A percentile compares a stretch with the other conserved stretches of the same genome.
Evolutionary conservation across 2,797 vertebrate species (phyloP).

Genomic region (Ctenopoma multispine): DNA sequence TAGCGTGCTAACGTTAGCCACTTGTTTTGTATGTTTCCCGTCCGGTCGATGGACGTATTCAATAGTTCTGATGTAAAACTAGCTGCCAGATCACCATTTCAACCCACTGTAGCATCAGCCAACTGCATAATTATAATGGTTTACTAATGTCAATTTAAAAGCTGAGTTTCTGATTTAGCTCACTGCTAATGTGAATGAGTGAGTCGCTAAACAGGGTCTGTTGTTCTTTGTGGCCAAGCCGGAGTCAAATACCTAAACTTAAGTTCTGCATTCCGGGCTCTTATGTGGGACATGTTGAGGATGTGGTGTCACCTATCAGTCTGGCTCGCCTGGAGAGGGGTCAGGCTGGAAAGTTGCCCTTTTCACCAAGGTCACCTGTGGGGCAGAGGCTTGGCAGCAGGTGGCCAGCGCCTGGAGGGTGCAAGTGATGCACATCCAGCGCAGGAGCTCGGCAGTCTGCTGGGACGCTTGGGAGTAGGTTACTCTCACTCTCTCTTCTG

Average conservation of each 20-base stretch:
- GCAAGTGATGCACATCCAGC: slow-evolving; percentile 54
- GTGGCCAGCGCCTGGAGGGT: slow-evolving; percentile 65
- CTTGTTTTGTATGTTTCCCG: slow-evolving; percentile 66
- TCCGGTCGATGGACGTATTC: slow-evolving; percentile 32
- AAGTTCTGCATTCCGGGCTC: slow-evolving; percentile 19
- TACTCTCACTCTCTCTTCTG: background rate
- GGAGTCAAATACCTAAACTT: slow-evolving; percentile 34
- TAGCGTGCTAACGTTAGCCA: slow-evolving; percentile 66
- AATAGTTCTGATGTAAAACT: background rate
- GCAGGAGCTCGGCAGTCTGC: slow-evolving; percentile 17
- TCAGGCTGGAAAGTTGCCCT: slow-evolving; percentile 45
- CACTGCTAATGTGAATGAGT: slow-evolving; percentile 23
- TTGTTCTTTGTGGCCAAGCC: slow-evolving; percentile 55
- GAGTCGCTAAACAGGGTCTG: slow-evolving; percentile 34
- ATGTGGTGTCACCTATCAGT: slow-evolving; percentile 12
- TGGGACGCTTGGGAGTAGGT: slow-evolving; percentile 17
- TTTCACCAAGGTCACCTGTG: slow-evolving; percentile 78
- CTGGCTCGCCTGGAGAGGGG: slow-evolving; percentile 13
- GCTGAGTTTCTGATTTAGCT: background rate
- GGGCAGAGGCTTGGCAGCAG: slow-evolving; percentile 70
- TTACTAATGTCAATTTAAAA: background rate
- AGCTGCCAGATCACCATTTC: background rate
- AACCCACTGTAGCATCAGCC: background rate
- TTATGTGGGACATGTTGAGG: slow-evolving; percentile 10
- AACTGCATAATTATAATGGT: background rate